Base-by-base conservation (phyloP, 1,140 invertebrate genomes). In the Eriosoma lanigerum region DNA sequence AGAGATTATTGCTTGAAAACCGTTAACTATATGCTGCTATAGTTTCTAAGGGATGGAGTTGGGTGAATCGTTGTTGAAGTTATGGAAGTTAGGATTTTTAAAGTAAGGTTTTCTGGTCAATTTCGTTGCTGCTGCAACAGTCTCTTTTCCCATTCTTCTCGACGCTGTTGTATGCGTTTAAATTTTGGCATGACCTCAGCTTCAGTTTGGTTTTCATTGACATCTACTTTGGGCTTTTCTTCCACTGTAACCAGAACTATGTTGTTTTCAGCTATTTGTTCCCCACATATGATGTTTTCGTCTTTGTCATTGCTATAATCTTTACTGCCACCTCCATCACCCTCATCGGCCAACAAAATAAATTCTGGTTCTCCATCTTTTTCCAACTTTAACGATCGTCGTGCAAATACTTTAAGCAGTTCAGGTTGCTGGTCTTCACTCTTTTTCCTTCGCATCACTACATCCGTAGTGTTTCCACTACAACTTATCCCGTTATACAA, bases 351-450 rank as follows among this genome's bases (percentile, higher is more conserved):
- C 56, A 82, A 19, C 46, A 44, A 26, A 32, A 82, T 48, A 2
- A 54, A 46, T 26, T 86, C 85, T 72, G 89, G 89, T n/a, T 87
- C 88, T 82, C 92, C 91, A 10, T 84, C 85, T 83, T 93, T 91
- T 86, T 91, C 92, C 6, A 93, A 85, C 86, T 93, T 93, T 0
- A 93, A 86, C 3, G 92, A 93, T 78, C 92, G 86, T 54, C 92
- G 86, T 0, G 92, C 92, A 84, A 93, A 93, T 0, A 93, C 92
- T 86, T 93, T 93, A 88, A 93, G 90, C 32, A 93, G 84, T 84
- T 93, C 92, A 0, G 92, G 92, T 85, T 92, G 91, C 60, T 92
- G 90, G 76, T 92, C 90, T 81, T 89, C 88, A 76, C 84, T 85
- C 38, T 86, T 87, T 75, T 87, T 78, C 80, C 64, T 48, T 84